These are phyloP conservation scores for Eleutherodactylus coqui DNA, from an alignment of 2,797 vertebrate genomes.

Conservation along the genomic window DNA sequence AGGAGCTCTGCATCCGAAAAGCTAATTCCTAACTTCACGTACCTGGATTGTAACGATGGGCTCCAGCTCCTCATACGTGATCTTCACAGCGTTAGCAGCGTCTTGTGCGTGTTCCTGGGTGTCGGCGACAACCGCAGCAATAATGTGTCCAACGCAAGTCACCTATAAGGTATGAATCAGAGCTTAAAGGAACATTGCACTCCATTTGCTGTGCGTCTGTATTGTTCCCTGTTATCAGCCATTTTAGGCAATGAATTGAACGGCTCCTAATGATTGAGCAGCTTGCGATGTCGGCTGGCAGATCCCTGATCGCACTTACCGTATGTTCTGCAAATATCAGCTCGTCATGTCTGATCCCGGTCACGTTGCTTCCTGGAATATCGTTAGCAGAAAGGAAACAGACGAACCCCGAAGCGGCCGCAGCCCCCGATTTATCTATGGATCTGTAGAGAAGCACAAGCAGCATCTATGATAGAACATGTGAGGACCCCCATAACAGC, in stretches of 20 bases:
- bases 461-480: background rate
- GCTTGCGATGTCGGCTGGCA: background rate
- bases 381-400: constrained; percentile 83
- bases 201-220: background rate
- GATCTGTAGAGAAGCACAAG: constrained; percentile 75
- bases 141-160: constrained; percentile 92
- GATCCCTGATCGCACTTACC: constrained; percentile 72
- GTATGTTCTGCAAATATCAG: constrained; percentile 81
- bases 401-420: constrained; percentile 81
- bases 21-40: background rate
- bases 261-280: no score
- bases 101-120: constrained; percentile 88
- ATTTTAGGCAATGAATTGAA: background rate
- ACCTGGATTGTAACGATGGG: constrained; percentile 92
- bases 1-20: no score
- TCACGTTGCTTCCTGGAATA: constrained; percentile 85
- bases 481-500: background rate
- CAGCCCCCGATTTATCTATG: constrained; percentile 80
- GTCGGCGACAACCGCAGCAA: constrained; percentile 89
- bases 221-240: background rate
- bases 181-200: background rate
- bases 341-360: constrained; percentile 83
- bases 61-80: constrained; percentile 86
- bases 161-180: constrained; percentile 75
- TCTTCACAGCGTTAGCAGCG: constrained; percentile 85